These are phyloP conservation scores for Xiphophorus couchianus DNA, from an alignment of 2,113 vertebrate genomes.

Conservation along the genomic window DNA sequence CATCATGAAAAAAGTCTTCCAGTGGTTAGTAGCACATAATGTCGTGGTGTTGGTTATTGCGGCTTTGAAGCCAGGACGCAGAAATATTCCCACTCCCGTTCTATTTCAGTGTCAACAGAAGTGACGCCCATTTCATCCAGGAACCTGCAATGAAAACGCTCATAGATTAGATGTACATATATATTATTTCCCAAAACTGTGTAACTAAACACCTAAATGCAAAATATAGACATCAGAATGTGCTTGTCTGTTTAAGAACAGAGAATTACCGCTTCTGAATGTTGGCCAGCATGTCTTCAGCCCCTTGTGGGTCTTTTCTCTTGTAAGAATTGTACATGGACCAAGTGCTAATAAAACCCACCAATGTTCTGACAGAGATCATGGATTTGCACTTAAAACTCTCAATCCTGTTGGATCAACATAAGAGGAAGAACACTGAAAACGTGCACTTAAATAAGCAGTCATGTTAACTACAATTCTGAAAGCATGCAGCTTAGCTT, in stretches of 20 bases:
- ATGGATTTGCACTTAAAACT: slow-evolving; percentile 61
- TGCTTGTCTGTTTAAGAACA: background rate
- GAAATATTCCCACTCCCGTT: slow-evolving; percentile 54
- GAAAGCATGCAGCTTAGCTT: background rate
- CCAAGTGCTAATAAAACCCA: slow-evolving; percentile 79
- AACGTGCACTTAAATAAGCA: background rate
- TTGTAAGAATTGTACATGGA: slow-evolving; percentile 80
- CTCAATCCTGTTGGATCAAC: slow-evolving; percentile 73
- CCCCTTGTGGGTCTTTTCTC: slow-evolving; percentile 67
- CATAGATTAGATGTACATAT: background rate
- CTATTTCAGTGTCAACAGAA: slow-evolving; percentile 67
- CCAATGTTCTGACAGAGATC: slow-evolving; percentile 65
- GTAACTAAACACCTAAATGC: background rate
- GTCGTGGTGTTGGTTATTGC: slow-evolving; percentile 21
- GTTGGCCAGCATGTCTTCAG: slow-evolving; percentile 72
- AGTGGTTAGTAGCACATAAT: background rate
- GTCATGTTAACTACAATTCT: background rate
- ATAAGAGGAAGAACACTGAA: background rate
- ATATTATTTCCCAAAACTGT: background rate
- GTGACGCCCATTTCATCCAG: slow-evolving; percentile 73
- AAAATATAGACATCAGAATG: background rate
- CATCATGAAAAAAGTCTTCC: background rate
- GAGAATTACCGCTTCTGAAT: slow-evolving; percentile 75
- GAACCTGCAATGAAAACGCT: slow-evolving; percentile 56
- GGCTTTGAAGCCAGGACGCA: slow-evolving; percentile 77